Conservation (phyloP, 1,140 invertebrate genomes). For the Limonius californicus region DNA sequence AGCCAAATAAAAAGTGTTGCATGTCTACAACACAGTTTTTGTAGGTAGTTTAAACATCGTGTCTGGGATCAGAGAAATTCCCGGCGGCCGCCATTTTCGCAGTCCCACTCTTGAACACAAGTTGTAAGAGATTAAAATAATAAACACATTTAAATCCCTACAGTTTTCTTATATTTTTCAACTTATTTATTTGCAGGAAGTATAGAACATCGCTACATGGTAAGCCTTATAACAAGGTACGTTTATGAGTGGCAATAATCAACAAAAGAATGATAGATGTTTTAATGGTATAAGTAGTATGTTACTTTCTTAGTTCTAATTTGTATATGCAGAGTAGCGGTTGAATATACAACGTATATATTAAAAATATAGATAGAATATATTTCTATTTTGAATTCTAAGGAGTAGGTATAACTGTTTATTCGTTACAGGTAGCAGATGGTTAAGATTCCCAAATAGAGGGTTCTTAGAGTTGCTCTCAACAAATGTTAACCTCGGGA, state of each 20-base stretch:
- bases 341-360: too few relatives aligned
- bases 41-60: conserved; percentile 4
- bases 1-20: too few relatives aligned
- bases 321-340: too few relatives aligned
- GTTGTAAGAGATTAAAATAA: neutral
- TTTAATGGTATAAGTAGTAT: too few relatives aligned
- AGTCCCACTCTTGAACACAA: neutral
- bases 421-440: neutral
- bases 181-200: neutral
- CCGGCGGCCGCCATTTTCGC: conserved; percentile 10
- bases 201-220: neutral
- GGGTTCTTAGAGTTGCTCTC: neutral
- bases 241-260: too few relatives aligned
- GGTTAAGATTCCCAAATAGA: neutral
- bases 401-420: too few relatives aligned
- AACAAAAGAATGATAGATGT: too few relatives aligned
- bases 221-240: neutral
- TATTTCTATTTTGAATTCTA: too few relatives aligned
- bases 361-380: too few relatives aligned
- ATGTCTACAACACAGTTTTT: neutral
- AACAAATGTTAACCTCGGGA: too few relatives aligned
- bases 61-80: conserved; percentile 8
- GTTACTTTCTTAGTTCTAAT: too few relatives aligned
- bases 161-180: neutral
- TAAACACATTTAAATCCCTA: neutral